Conservation (phyloP, 1,140 invertebrate species). For the Scaptomyza montana region DNA sequence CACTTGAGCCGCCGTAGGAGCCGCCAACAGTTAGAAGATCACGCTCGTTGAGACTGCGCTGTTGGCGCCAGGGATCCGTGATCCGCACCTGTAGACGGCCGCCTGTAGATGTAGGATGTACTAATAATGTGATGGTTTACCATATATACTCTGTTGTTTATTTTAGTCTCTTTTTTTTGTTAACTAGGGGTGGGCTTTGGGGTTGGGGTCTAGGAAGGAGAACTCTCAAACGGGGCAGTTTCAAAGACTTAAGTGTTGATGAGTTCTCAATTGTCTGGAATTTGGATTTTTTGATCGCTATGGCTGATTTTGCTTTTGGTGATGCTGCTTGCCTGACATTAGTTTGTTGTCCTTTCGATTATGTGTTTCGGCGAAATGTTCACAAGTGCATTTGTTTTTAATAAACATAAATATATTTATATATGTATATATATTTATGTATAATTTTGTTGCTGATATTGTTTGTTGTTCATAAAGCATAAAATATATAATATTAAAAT, state of each 20-base stretch:
- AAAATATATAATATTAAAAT: constrained; percentile 10
- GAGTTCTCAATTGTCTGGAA: constrained; percentile 26
- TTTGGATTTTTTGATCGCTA: constrained; percentile 16
- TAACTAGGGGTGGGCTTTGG: constrained; percentile 15
- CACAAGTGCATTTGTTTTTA: constrained; percentile 19
- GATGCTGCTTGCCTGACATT: constrained; percentile 65
- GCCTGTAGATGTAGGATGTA: constrained; percentile 73
- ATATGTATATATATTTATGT: constrained; percentile 15
- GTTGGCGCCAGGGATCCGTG: constrained; percentile 78
- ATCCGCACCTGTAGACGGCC: constrained; percentile 72
- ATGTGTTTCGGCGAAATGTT: constrained; percentile 52
- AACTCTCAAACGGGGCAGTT: neutral
- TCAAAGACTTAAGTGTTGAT: constrained; percentile 3
- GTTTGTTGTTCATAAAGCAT: constrained; percentile 12
- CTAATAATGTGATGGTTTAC: constrained; percentile 39
- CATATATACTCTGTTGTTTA: constrained; percentile 26
- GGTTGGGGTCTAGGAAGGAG: constrained; percentile 14
- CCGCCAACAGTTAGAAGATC: constrained; percentile 70
- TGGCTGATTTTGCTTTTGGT: neutral
- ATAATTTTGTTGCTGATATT: constrained; percentile 5
- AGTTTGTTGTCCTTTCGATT: constrained; percentile 76
- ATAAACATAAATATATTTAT: constrained; percentile 29
- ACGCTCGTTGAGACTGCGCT: constrained; percentile 80
- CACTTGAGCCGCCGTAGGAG: constrained; percentile 54
- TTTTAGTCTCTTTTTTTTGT: neutral